These are phyloP conservation scores for Cataglyphis livida DNA, from an alignment of 2,888 invertebrate species.

Conservation along the genomic window DNA sequence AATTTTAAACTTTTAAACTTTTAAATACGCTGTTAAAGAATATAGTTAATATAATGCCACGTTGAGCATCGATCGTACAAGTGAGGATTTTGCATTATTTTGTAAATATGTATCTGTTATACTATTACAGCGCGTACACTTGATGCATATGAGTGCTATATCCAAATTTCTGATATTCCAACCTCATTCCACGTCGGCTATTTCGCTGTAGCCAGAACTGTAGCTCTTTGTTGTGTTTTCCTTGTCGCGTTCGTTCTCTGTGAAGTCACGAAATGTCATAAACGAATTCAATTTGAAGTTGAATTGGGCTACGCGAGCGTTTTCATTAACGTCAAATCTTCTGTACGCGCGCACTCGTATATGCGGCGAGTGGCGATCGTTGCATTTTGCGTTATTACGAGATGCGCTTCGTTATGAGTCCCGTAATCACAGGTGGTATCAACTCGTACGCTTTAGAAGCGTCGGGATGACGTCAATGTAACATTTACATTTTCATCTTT, in stretches of 20 bases:
- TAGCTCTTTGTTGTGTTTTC: constrained; percentile 46
- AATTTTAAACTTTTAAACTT: constrained; percentile 21
- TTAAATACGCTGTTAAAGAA: not conserved
- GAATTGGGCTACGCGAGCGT: constrained; percentile 51
- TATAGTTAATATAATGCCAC: not conserved
- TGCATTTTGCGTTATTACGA: constrained; percentile 52
- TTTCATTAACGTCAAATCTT: constrained; percentile 54
- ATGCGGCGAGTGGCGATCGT: constrained; percentile 37
- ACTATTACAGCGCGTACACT: not conserved
- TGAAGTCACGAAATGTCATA: constrained; percentile 51
- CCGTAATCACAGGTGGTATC: constrained; percentile 44
- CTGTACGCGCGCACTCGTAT: constrained; percentile 19
- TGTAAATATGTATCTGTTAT: constrained; percentile 1
- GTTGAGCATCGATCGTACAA: not conserved
- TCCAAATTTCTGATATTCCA: constrained; percentile 36
- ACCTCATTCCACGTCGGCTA: constrained; percentile 39
- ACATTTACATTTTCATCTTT: constrained; percentile 33
- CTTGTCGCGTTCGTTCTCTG: constrained; percentile 28
- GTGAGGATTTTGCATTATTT: not conserved
- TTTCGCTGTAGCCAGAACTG: constrained; percentile 2
- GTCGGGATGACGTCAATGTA: constrained; percentile 11
- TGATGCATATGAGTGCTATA: not conserved
- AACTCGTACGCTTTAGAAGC: constrained; percentile 35
- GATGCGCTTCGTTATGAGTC: constrained; percentile 45
- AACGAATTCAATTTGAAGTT: constrained; percentile 55